Conservation (phyloP, 2,113 vertebrate species). For the Dasyurus viverrinus region DNA sequence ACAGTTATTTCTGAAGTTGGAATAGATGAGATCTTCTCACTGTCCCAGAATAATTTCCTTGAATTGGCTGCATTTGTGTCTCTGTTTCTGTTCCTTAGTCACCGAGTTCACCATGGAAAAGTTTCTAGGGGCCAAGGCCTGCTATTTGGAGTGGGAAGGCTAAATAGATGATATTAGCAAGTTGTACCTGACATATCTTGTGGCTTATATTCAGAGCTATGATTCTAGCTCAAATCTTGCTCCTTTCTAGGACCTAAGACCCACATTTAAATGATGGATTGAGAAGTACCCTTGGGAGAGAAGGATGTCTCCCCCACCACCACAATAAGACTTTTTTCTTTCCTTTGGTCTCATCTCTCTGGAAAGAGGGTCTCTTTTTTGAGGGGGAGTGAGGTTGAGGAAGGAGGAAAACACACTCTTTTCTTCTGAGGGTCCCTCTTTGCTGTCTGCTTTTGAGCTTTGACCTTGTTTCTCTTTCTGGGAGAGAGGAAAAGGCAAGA, state of each 20-base stretch:
- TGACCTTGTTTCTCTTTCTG: slow-evolving; percentile 41
- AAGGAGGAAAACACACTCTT: neutral
- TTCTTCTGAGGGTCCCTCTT: neutral
- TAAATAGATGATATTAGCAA: neutral
- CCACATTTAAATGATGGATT: neutral
- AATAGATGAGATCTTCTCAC: neutral
- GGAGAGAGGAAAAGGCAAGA: neutral
- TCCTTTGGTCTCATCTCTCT: neutral
- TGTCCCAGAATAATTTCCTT: neutral
- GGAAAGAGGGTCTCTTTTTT: neutral
- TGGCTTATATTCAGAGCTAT: neutral
- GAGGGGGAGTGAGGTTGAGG: neutral
- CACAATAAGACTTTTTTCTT: neutral
- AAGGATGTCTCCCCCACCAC: too few relatives aligned
- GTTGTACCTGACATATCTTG: neutral
- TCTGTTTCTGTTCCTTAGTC: neutral
- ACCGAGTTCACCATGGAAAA: neutral
- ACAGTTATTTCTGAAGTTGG: neutral
- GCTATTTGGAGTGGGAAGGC: neutral
- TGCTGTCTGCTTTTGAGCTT: neutral
- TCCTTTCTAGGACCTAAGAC: neutral
- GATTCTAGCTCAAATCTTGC: neutral
- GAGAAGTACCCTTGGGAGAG: too few relatives aligned
- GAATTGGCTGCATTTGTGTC: neutral
- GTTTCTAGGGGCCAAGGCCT: neutral